phyloP scores from a whole-genome alignment of 2,888 invertebrate genomes.

The Amiota communis region DNA sequence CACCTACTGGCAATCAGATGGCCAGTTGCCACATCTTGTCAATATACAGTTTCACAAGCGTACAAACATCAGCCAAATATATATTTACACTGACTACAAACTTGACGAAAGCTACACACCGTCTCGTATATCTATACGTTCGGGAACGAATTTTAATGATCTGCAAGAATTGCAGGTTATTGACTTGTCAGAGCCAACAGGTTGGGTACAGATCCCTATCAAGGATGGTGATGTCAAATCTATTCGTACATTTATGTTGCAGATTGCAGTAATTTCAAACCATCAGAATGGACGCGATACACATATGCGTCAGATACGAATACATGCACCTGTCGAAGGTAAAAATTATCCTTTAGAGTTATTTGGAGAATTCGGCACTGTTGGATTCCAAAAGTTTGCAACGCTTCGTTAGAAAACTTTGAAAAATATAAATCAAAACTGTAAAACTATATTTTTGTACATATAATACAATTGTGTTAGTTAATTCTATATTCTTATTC shows the following conservation, averaged over 20 bases:
- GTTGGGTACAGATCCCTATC: slow-evolving; percentile 96
- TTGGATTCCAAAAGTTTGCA: slow-evolving; percentile 86
- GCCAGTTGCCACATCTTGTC: slow-evolving; percentile 96
- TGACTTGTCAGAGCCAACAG: slow-evolving; percentile 92
- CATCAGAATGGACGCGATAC: slow-evolving; percentile 99
- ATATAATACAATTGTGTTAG: too few species aligned
- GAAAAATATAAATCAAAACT: not conserved
- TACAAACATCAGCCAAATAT: slow-evolving; percentile 95
- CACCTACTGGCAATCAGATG: slow-evolving; percentile 99
- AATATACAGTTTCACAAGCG: slow-evolving; percentile 97
- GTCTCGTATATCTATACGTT: slow-evolving; percentile 91
- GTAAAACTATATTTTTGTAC: too few species aligned
- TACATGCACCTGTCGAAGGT: slow-evolving; percentile 87
- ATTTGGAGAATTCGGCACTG: slow-evolving; percentile 85
- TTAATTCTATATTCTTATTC: too few species aligned
- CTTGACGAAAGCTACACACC: slow-evolving; percentile 99
- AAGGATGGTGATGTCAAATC: slow-evolving; percentile 90
- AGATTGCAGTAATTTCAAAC: slow-evolving; percentile 96
- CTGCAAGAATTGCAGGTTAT: slow-evolving; percentile 95
- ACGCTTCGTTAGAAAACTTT: slow-evolving; percentile 79
- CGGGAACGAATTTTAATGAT: slow-evolving; percentile 97
- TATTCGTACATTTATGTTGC: slow-evolving; percentile 95
- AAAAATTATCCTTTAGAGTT: slow-evolving; percentile 78
- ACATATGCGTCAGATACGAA: slow-evolving; percentile 96
- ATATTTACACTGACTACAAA: slow-evolving; percentile 98